Evolutionary conservation across 2,113 vertebrate genomes (phyloP).

Genomic region (Ophthalmolycus amberensis): DNA sequence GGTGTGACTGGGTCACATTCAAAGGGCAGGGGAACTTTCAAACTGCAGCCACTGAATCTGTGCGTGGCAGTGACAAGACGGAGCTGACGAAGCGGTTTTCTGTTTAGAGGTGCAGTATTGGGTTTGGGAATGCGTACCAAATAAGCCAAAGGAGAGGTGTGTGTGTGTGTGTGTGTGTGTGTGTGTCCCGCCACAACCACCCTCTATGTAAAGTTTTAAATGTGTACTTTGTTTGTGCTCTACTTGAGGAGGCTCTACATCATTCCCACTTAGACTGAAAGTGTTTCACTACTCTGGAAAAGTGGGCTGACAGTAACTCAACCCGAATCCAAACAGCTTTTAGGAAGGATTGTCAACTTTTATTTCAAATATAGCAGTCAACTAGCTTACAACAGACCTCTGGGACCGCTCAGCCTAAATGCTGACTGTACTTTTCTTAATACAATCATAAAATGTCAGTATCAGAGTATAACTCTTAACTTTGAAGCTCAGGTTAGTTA

Average conservation of each 20-base stretch:
- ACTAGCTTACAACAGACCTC: too few species aligned
- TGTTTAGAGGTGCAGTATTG: slow-evolving; percentile 25
- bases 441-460: neutral
- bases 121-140: slow-evolving; percentile 18
- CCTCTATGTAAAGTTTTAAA: neutral
- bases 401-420: neutral
- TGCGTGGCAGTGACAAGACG: slow-evolving; percentile 17
- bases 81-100: slow-evolving; percentile 48
- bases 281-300: neutral
- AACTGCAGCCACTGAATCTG: slow-evolving; percentile 27
- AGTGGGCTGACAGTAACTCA: neutral
- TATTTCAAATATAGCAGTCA: neutral
- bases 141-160: neutral
- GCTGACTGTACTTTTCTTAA: neutral
- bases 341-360: neutral
- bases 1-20: slow-evolving; percentile 31
- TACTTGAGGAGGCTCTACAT: slow-evolving; percentile 6
- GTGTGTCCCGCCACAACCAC: neutral
- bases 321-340: neutral
- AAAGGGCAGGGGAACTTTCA: slow-evolving; percentile 47
- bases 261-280: neutral
- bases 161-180: slow-evolving; percentile 2
- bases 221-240: neutral
- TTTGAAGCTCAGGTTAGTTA: neutral
- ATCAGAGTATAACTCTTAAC: neutral